Evolutionary conservation across 2,888 invertebrate species (phyloP), one percentile per base, ranked within the genome.

Genomic region (Keiferia lycopersicella): DNA sequence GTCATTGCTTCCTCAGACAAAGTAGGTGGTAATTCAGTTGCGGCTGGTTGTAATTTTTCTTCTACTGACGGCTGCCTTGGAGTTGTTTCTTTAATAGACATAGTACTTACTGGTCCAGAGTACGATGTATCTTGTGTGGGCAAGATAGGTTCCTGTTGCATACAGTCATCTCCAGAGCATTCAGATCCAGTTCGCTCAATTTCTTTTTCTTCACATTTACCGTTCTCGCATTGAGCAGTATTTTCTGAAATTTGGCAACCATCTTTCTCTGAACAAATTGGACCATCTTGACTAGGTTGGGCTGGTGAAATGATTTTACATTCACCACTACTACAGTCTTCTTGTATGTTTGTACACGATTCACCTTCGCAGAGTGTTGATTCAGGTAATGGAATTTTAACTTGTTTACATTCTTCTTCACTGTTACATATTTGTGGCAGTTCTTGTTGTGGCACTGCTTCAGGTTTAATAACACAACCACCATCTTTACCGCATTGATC

Each of bases 161-260:
- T 63, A 68, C 87, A 87, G 26, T 79, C 71, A 57, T 68, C 38
- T 56, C 74, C 80, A 63, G 71, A 66, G 72, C 86, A 84, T 66
- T 76, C 70, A 65, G 73, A 84, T 66, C 76, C 71, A 65, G 73
- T 61, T 64, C 71, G 68, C 51, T 74, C 73, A 61, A 73, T 67
- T 66, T 83, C 82, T 67, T 82, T 81, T 61, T 79, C 78, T 70
- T 76, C 78, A 69, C 90, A 90, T 34, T 72, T 73, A 66, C 80
- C 81, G 62, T 78, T 82, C 22, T 66, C 70, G 65, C 88, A 87
- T 66, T 81, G 81, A 65, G 70, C 67, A 67, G 70, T 66, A 20
- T 72, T 68, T 41, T 68, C 73, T 30, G 69, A 63, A 64, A 65
- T 67, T 22, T 66, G 66, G 63, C 79, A 84, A 48, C 72, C 74